Evolutionary conservation across 2,113 vertebrate genomes (phyloP), one percentile per base, ranked within the genome.

Genomic region (Tretioscincus oriximinensis): DNA sequence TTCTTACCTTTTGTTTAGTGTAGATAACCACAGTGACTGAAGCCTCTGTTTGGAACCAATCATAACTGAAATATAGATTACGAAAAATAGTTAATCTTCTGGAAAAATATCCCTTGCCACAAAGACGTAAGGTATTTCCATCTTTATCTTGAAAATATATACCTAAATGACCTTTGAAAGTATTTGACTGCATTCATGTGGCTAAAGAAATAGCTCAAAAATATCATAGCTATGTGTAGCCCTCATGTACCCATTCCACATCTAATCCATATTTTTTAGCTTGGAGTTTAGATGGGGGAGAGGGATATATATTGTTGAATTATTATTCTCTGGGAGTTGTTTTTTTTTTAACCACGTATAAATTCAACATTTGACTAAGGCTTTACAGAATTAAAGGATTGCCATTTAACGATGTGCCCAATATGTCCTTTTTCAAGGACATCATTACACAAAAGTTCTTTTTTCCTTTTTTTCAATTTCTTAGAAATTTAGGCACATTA

Each of bases 31-130:
- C 21, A 69, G 95, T 96, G 84, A 99, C 91, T 21, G 89, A 91
- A 72, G 64, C 92, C 22, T 98, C 96, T 28, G 97, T 98, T 83
- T 99, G 98, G 93, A 99, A 99, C 98, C 98, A 99, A 82, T 99
- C 98, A 67, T 95, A 99, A 93, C 98, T 99, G 89, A 73, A 92
- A 91, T 86, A 89, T 26, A 93, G 68, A 79, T 5, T 80, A 24
- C 41, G 72, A 63, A 49, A 77, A 64, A 74, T n/a, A 49, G 12
- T 21, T 81, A 64, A 1, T 81, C 85, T 63, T 71, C 75, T 83
- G n/a, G 20, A 54, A 58, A 29, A 22, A 24, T 49, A 61, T 20
- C 4, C 71, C 26, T 21, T 67, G 65, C 70, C 73, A 81, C 66
- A 66, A 0, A 67, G 31, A 85, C 7, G 1, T 65, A 41, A 2